Evolutionary conservation across 2,113 vertebrate genomes (phyloP), one percentile per base, ranked within the genome.

Genomic region (Melospiza melodia): DNA sequence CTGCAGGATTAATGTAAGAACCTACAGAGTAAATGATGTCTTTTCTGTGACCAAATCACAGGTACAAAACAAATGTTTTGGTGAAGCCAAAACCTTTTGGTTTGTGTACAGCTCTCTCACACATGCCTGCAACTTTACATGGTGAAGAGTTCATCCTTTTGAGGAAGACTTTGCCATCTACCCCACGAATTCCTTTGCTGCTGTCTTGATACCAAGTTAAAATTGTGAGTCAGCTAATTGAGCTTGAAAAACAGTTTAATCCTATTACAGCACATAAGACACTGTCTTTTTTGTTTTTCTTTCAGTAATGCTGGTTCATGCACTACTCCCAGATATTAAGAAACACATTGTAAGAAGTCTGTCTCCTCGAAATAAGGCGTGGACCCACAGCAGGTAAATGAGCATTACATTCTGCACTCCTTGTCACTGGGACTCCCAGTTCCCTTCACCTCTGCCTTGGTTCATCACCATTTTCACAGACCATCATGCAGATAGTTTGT

Each of bases 171-270:
- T 90, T 71, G 65, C 48, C 23, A 7, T 27, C 11, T 52, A 52
- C 67, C 35, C 79, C 57, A 21, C 11, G 1, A 80, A 54, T 22
- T 62, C 71, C 66, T 94, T 69, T 84, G 65, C 49, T 84, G 57
- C 88, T 84, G 87, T 84, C 83, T 84, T 78, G n/a, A 86, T 81
- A 82, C 48, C 46, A 49, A 57, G 46, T 68, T 90, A 30, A 78
- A 92, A 46, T 25, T 37, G 57, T 86, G 94, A 95, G 86, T 96
- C 88, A 96, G 83, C 86, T 96, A 88, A 87, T 9, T 88, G 86
- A 89, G 73, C 80, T 15, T 90, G 66, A 84, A 89, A 89, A 87
- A 57, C 90, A 90, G 31, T 82, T 86, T 93, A 95, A 94, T 95
- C 76, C 83, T 92, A 61, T 95, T 89, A 41, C 20, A 75, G 79